Base-by-base conservation (phyloP, 2,888 invertebrate genomes). In the Serrognathus titanus region DNA sequence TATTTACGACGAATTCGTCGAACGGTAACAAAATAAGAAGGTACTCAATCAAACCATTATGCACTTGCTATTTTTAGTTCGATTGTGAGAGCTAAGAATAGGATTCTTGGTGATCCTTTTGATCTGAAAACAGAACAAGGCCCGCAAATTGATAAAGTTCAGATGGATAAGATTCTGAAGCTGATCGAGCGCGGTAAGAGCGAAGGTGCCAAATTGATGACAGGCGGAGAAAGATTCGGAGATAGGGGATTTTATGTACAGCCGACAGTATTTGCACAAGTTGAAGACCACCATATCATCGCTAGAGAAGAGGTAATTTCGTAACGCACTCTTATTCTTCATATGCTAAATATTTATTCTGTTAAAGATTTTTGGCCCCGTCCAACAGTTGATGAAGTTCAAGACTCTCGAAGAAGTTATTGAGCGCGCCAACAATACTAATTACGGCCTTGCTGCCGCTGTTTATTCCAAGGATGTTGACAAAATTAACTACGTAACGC, bases 371-470 rank as follows among this genome's bases (percentile, higher is more conserved):
- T 97, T 97, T 78, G 97, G 97, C 0, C 97, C 97, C 0, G 97
- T 97, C 35, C 95, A 96, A 80, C 94, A 94, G 78, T 85, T 97
- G 62, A 79, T 97, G 53, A 92, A 90, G 75, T 97, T 97, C 80
- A 90, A 90, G 58, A 79, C 84, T 12, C 75, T 94, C 59, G 91
- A 94, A 65, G 96, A 97, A 76, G 86, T 96, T 16, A 86, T 97
- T 49, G 85, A 88, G 63, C 84, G 97, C 51, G 95, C 97, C 50
- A 97, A 98, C 78, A 83, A 86, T 67, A 87, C 92, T 0, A 85
- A 89, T 53, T 99, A 97, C 76, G 98, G 98, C 1, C 82, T 99
- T 50, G 98, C 97, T 1, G 94, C 97, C 4, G 95, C 92, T 12
- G 85, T 99, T 53, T 90, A 95, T 74, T 95, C 97, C 1, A 90